Base-by-base conservation (phyloP, 2,113 vertebrate species). In the Vulpes vulpes region DNA sequence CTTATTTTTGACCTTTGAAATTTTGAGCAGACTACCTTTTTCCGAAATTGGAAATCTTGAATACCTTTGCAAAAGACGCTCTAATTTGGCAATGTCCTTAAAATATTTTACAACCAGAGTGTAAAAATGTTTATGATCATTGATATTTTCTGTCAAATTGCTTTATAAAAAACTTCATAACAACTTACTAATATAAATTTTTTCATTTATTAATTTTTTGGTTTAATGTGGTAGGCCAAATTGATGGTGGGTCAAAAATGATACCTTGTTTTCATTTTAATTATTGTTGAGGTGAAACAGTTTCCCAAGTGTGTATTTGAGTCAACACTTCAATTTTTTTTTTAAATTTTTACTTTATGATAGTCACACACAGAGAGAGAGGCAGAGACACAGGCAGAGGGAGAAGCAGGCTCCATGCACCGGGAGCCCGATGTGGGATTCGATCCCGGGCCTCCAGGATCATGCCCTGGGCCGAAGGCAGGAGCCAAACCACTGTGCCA, bases 101-200 rank as follows among this genome's bases (percentile, higher is more conserved):
- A 96, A 74, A 32, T 84, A 62, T 15, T 8, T 80, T 86, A 7
- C 30, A 78, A 89, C 38, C 27, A 53, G 79, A 20, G 22, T 19
- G 69, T 84, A 91, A 88, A 57, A 55, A 73, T 27, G 4, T 87
- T 87, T 93, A 83, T 38, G 67, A 23, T 15, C 22, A 25, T 60
- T 62, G 20, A 80, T 55, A 67, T 23, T 67, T 53, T 79, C 43
- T 87, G 14, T 62, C 38, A 89, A 91, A 71, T 19, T 62, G n/a
- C n/a, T 80, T 95, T 79, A 64, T 80, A 65, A 93, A 82, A 92
- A 92, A 43, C 51, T 81, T 65, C 9, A 20, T 55, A 35, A 86
- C 19, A 67, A 84, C 62, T 83, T 71, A 86, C 43, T 30, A 67
- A 84, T 11, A 16, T 60, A 53, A 85, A n/a, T 62, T 23, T 32